Conservation (phyloP, 2,113 vertebrate species). For the Patagioenas fasciata region DNA sequence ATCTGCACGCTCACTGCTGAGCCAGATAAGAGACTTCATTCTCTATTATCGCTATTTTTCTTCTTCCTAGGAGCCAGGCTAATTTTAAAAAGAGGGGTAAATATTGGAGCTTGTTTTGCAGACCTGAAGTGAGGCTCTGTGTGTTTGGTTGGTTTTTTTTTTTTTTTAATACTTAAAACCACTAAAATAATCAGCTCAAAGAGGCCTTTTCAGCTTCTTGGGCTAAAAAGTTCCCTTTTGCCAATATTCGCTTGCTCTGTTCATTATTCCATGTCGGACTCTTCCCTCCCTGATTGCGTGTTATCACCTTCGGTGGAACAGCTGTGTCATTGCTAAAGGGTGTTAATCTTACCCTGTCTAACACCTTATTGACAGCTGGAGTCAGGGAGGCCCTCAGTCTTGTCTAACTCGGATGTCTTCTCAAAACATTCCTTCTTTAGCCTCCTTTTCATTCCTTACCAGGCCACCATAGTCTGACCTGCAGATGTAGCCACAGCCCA, state of each 20-base stretch:
- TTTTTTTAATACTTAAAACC: neutral
- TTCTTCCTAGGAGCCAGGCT: neutral
- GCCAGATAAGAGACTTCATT: slow-evolving; percentile 36
- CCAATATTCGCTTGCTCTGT: neutral
- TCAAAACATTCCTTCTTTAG: slow-evolving; percentile 15
- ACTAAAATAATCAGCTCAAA: slow-evolving; percentile 10
- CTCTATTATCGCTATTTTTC: slow-evolving; percentile 24
- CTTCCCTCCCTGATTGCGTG: slow-evolving; percentile 45
- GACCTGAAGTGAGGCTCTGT: neutral
- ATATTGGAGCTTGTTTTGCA: slow-evolving; percentile 3
- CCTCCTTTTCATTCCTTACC: slow-evolving; percentile 17
- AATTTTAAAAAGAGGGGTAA: slow-evolving; percentile 25
- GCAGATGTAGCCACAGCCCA: neutral
- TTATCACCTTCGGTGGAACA: slow-evolving; percentile 70
- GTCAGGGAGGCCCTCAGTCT: slow-evolving; percentile 46
- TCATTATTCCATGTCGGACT: slow-evolving; percentile 44
- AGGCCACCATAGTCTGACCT: neutral
- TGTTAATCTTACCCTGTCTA: slow-evolving; percentile 63
- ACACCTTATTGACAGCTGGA: slow-evolving; percentile 68
- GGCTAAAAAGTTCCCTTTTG: neutral
- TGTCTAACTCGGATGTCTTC: slow-evolving; percentile 50
- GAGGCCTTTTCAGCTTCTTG: neutral
- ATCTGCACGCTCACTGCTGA: neutral
- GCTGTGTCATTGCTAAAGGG: slow-evolving; percentile 68
- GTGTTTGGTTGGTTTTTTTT: too few species aligned